Conservation (phyloP, 23 tunicate species). For the Phallusia fumigata region DNA sequence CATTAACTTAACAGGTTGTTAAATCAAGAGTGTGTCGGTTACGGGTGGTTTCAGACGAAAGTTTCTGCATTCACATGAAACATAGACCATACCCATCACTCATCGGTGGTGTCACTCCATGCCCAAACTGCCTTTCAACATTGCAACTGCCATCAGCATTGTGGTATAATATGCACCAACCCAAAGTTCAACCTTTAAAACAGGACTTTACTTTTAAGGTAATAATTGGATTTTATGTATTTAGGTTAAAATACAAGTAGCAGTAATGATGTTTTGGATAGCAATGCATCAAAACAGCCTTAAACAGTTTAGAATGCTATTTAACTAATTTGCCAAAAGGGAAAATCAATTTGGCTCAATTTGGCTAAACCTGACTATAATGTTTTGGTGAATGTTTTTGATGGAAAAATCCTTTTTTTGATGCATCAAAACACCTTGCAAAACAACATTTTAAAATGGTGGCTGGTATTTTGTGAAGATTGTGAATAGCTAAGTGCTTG, state of each 20-base stretch:
- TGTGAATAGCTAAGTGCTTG: no score
- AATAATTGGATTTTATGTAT: not conserved
- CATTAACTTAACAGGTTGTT: slow-evolving; percentile 8
- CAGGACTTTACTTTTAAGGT: not conserved
- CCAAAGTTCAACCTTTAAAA: not conserved
- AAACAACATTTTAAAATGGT: no score
- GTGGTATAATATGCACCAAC: slow-evolving; percentile 22
- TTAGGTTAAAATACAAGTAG: not conserved
- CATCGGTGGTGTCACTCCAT: not conserved
- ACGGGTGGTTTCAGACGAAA: not conserved
- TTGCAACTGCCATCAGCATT: not conserved
- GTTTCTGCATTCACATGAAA: not conserved
- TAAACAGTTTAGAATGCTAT: no score
- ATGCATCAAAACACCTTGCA: no score
- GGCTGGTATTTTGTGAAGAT: no score
- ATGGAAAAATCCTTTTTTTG: no score
- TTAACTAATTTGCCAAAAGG: no score
- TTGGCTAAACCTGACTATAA: no score
- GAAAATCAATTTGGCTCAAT: no score
- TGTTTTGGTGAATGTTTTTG: no score
- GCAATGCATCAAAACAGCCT: not conserved
- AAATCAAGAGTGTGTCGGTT: not conserved
- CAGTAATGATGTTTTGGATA: no score
- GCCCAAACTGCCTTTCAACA: not conserved
- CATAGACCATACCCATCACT: not conserved